Evolutionary conservation across 2,888 invertebrate species (phyloP).

Genomic region (Cheilosia soror): DNA sequence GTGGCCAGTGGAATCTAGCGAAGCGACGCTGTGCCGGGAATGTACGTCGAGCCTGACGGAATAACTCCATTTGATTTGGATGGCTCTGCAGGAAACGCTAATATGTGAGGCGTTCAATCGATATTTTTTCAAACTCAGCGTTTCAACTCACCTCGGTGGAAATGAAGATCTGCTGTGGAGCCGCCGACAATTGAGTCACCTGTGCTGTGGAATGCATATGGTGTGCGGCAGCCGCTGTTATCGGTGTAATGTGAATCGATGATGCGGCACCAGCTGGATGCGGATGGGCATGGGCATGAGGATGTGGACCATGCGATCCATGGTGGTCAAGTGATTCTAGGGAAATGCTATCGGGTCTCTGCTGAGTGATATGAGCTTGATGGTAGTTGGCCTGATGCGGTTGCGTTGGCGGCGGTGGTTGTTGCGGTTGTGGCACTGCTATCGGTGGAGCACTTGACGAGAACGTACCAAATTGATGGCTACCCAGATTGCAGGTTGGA

Average conservation of each 20-base stretch:
- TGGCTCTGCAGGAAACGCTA: conserved; percentile 78
- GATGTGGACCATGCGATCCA: conserved; percentile 80
- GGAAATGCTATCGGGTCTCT: conserved; percentile 79
- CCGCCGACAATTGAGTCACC: conserved; percentile 84
- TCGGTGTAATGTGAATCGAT: conserved; percentile 83
- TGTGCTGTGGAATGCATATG: conserved; percentile 84
- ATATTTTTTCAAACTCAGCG: conserved; percentile 15
- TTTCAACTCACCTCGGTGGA: conserved; percentile 81
- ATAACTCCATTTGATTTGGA: conserved; percentile 78
- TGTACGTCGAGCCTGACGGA: conserved; percentile 81
- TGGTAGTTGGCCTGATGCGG: conserved; percentile 82
- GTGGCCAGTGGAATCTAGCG: conserved; percentile 85
- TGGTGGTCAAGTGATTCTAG: conserved; percentile 75
- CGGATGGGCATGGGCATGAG: conserved; percentile 79
- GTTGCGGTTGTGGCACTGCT: conserved; percentile 78
- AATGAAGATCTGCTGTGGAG: conserved; percentile 84
- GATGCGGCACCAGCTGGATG: conserved; percentile 81
- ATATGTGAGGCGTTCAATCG: conserved; percentile 60
- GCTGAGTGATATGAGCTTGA: conserved; percentile 80
- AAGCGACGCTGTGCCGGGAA: conserved; percentile 85
- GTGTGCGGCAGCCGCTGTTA: conserved; percentile 80
- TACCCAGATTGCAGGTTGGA: conserved; percentile 79
- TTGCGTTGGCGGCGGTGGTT: conserved; percentile 78
- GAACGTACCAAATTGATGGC: conserved; percentile 80
- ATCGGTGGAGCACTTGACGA: conserved; percentile 79